Evolutionary conservation across 53 echinoderm and acorn worm genomes (phyloP).

Genomic region (Holothuria leucospilota): DNA sequence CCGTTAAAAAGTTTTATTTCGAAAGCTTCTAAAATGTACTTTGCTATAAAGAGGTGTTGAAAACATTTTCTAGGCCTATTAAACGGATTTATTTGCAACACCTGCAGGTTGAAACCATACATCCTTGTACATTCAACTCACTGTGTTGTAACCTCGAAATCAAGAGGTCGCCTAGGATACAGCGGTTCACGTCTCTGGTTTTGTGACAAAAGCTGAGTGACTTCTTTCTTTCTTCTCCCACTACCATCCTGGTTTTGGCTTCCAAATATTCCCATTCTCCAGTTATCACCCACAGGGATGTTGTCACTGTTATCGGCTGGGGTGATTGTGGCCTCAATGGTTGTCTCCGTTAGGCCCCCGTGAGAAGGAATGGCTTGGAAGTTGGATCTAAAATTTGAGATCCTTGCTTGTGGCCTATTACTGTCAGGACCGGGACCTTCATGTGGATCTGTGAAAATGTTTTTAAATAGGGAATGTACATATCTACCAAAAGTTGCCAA

Average conservation of each 20-base stretch:
- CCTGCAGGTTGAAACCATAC: no score
- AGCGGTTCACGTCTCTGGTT: not conserved
- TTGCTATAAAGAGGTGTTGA: no score
- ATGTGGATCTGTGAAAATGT: no score
- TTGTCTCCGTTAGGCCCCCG: not conserved
- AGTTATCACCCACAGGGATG: slow-evolving; percentile 51
- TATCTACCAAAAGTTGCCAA: no score
- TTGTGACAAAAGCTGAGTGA: slow-evolving; percentile 16
- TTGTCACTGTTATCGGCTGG: not conserved
- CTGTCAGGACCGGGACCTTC: not conserved
- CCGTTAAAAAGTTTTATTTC: no score
- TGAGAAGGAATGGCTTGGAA: not conserved
- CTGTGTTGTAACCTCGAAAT: not conserved
- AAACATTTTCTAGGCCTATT: no score
- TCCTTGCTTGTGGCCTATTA: not conserved
- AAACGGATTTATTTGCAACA: no score
- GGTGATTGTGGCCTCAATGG: not conserved
- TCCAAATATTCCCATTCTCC: slow-evolving; percentile 64
- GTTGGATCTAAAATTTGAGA: not conserved
- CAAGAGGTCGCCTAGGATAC: not conserved
- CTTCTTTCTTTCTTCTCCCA: slow-evolving; percentile 41
- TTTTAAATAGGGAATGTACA: no score
- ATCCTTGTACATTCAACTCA: not conserved
- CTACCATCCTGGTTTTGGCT: slow-evolving; percentile 50
- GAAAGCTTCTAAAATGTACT: no score